Base-by-base conservation (phyloP, 2,113 vertebrate genomes). In the Dipodomys merriami region DNA sequence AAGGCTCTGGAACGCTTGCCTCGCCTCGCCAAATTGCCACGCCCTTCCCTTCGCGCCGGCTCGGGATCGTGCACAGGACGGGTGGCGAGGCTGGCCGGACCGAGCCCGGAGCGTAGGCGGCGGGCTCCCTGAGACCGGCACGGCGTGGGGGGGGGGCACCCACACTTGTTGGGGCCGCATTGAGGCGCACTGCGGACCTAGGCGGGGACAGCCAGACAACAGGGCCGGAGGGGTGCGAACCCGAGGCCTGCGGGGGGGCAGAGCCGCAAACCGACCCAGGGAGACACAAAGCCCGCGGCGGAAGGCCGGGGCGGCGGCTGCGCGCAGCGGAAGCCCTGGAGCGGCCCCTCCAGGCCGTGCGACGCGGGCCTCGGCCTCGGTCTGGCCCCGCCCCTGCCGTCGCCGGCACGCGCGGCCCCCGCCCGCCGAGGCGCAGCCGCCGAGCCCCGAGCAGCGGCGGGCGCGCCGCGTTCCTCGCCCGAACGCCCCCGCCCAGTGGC, bases 191-290 rank as follows among this genome's bases (percentile, higher is more conserved):
- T 13, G 29, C 15, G 5, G 39, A 25, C 2, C 62, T 6, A 64
- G 6, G 13, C 22, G 3, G 27, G 3, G 1, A 33, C 16, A 25
- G 76, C 22, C 22, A 62, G 67, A 57, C 6, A 16, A 12, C 16
- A 5, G 39, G 65, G 46, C 64, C 90, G 20, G 57, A 27, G 44
- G 60, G 33, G 68, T 19, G 83, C 60, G 62, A 39, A 91, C 12
- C 65, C 9, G 65, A 73, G 57, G 76, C 64, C 35, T 6, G 35
- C 2, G 62, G 46, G 35, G 49, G 49, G 27, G n/a, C 71, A 96
- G 97, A 97, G 96, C 96, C 73, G 19, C 77, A 33, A 73, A 64
- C 27, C 46, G 85, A 33, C 60, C 46, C 60, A 29, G 30, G 33
- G 29, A 77, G 88, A 46, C 65, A 95, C 90, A 94, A 91, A 93